Evolutionary conservation across 2,888 invertebrate genomes (phyloP).

Genomic region (Ennomos quercinarius): DNA sequence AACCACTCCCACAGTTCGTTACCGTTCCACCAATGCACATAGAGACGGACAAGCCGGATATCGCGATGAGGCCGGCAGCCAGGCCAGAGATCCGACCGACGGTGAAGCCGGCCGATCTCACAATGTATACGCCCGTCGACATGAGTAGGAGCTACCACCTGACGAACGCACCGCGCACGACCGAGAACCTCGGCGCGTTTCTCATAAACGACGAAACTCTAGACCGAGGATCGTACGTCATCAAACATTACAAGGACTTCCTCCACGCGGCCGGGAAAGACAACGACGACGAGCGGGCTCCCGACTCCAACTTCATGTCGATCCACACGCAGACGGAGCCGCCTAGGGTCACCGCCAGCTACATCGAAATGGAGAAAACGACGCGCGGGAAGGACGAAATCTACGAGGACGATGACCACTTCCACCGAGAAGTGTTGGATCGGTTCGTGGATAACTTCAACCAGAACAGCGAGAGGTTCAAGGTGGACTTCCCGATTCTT

Average conservation of each 20-base stretch:
- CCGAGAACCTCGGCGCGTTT: conserved; percentile 42
- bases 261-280: conserved; percentile 59
- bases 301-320: conserved; percentile 42
- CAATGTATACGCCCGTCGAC: conserved; percentile 12
- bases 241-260: conserved; percentile 70
- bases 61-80: neutral
- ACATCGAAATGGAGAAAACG: conserved; percentile 40
- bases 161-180: conserved; percentile 32
- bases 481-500: conserved; percentile 69
- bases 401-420: conserved; percentile 65
- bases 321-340: conserved; percentile 48
- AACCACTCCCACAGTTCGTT: conserved; percentile 14
- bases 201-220: conserved; percentile 49
- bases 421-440: conserved; percentile 64
- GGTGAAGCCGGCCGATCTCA: conserved; percentile 16
- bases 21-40: conserved; percentile 19
- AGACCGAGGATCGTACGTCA: conserved; percentile 65
- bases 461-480: conserved; percentile 68
- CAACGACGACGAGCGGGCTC: conserved; percentile 54
- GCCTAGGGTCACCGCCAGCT: conserved; percentile 44
- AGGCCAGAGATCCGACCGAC: conserved; percentile 19
- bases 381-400: conserved; percentile 49
- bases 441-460: conserved; percentile 74
- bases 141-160: conserved; percentile 49
- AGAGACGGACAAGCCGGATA: conserved; percentile 16